phyloP scores from a whole-genome alignment of 2,113 vertebrate genomes.

The Pseudolaguvia tuberculata region DNA sequence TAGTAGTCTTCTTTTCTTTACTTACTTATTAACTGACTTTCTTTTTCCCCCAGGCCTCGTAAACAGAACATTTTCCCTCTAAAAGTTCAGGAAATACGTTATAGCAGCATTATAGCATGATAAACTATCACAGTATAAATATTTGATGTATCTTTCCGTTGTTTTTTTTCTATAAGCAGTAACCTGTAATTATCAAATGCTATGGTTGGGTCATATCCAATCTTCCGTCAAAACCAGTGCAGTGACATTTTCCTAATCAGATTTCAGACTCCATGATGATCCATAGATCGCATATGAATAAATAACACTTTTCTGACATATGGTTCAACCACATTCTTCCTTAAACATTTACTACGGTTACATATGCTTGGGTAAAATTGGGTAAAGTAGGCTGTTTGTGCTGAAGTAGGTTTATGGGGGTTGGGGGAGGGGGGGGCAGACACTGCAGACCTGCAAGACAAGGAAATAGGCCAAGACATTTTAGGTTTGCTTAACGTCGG shows the following conservation, averaged over 20 bases:
- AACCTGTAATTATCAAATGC: not conserved
- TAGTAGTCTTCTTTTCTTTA: too few species aligned
- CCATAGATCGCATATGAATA: not conserved
- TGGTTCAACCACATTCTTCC: not conserved
- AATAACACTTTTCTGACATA: not conserved
- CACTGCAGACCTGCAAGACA: not conserved
- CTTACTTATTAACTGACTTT: too few species aligned
- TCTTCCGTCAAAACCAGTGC: not conserved
- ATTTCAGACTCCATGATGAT: not conserved
- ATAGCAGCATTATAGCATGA: not conserved
- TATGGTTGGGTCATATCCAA: not conserved
- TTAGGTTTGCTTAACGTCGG: constrained; percentile 10
- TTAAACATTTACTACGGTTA: not conserved
- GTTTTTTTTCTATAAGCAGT: not conserved
- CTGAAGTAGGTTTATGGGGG: not conserved
- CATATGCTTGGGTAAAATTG: not conserved
- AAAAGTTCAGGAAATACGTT: not conserved
- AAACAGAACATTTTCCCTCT: too few species aligned
- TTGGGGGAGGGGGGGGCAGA: too few species aligned
- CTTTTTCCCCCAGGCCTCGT: too few species aligned
- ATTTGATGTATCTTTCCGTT: not conserved
- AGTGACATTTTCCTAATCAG: not conserved
- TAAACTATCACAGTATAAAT: not conserved
- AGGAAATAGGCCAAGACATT: constrained; percentile 8
- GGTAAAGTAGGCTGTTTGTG: not conserved